Conservation (phyloP, 2,888 invertebrate species). For the Mactromeris polynyma region DNA sequence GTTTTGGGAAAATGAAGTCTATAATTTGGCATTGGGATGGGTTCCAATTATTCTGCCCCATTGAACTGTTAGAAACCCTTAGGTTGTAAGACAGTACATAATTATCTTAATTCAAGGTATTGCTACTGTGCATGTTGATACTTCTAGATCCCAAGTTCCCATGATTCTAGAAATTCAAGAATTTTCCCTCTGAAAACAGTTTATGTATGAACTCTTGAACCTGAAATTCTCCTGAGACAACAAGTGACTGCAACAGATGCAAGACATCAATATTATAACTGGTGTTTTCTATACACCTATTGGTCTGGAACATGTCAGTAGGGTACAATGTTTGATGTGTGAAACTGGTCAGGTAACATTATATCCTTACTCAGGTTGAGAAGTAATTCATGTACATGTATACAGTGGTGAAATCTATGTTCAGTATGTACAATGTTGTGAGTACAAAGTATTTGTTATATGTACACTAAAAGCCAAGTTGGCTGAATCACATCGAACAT, state of each 20-base stretch:
- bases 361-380: too few species aligned
- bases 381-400: too few species aligned
- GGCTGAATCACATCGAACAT: neutral
- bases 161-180: neutral
- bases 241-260: conserved; percentile 34
- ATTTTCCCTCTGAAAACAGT: neutral
- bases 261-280: conserved; percentile 23
- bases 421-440: neutral
- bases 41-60: too few species aligned
- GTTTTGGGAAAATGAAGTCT: too few species aligned
- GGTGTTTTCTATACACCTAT: neutral
- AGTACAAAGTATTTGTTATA: neutral
- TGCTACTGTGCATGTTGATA: too few species aligned
- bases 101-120: too few species aligned
- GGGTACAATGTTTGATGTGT: neutral
- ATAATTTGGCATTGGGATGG: too few species aligned
- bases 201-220: conserved; percentile 25
- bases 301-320: neutral
- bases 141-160: too few species aligned
- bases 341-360: neutral
- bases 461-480: neutral
- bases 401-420: too few species aligned
- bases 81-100: too few species aligned
- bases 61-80: too few species aligned
- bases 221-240: neutral